Conservation (phyloP, 2,888 invertebrate genomes). For the Eilema depressum region DNA sequence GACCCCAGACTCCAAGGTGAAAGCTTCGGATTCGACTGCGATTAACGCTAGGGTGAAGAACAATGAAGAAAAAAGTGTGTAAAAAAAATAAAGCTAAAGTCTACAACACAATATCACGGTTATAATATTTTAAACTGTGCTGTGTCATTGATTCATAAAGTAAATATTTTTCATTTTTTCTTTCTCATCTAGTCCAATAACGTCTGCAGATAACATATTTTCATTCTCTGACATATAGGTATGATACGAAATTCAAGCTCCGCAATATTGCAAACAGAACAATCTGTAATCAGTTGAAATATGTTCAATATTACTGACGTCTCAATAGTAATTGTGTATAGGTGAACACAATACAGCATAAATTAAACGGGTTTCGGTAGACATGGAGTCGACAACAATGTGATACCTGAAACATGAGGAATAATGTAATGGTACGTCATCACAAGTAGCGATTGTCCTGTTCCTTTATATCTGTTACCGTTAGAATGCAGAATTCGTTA, state of each 20-base stretch:
- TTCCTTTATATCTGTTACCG: too few relatives aligned
- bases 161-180: neutral
- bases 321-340: neutral
- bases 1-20: too few relatives aligned
- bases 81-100: neutral
- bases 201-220: too few relatives aligned
- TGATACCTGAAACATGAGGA: constrained; percentile 16
- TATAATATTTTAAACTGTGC: neutral
- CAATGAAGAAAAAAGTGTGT: too few relatives aligned
- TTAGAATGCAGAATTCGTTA: too few relatives aligned
- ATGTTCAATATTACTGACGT: neutral
- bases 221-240: too few relatives aligned
- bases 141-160: neutral
- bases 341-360: constrained; percentile 20
- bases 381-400: neutral
- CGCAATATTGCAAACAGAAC: neutral
- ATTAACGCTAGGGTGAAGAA: too few relatives aligned
- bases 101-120: neutral
- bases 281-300: neutral
- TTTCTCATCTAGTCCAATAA: neutral
- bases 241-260: neutral
- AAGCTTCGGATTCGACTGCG: too few relatives aligned
- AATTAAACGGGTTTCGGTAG: constrained; percentile 20
- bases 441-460: constrained; percentile 51
- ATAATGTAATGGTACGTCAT: constrained; percentile 28